Base-by-base conservation (phyloP, 2,888 invertebrate genomes). In the Watsonalla binaria region DNA sequence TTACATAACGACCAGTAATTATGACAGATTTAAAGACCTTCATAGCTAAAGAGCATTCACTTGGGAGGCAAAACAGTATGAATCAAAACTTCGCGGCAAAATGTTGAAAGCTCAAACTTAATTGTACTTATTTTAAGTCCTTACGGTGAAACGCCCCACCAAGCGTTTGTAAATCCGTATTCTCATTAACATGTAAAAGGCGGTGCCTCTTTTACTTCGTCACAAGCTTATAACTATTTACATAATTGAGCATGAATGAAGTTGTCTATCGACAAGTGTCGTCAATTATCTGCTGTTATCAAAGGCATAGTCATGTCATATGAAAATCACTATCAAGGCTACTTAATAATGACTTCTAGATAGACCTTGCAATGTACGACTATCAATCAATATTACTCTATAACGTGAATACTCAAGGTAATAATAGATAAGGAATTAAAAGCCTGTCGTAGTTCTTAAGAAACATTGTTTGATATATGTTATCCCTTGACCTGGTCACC, bases 1-100 rank as follows among this genome's bases (percentile, higher is more conserved):
- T 70, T 70, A 68, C 69, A 71, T 70, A 74, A 74, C 54, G 57
- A 53, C 45, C 5, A 53, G 57, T 60, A 59, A 63, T 71, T 68
- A 66, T 69, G 63, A 63, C 61, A 63, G 51, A 54, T 52, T 51
- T 46, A 34, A 48, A 59, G 61, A 57, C 64, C 62, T 62, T 62
- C 61, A 53, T 42, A 5, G 42, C 42, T 42, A 42, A 5, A 11
- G 11, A 42, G 11, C 8, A 11, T 42, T 9, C 6, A 42, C 24
- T 24, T 24, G 24, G 24, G 24, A 24, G 24, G 24, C n/a, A 24
- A 24, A 24, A 24, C 24, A 24, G 24, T 24, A 24, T 24, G 24
- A 24, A 24, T 24, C 4, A 24, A 24, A 24, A 24, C 24, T 24
- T 24, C 24, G 24, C 24, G 24, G 24, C 24, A 2, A 1, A 24